Evolutionary conservation across 2,888 invertebrate species (phyloP), one percentile per base, ranked within the genome.

Genomic region (Protodeltote pygarga): DNA sequence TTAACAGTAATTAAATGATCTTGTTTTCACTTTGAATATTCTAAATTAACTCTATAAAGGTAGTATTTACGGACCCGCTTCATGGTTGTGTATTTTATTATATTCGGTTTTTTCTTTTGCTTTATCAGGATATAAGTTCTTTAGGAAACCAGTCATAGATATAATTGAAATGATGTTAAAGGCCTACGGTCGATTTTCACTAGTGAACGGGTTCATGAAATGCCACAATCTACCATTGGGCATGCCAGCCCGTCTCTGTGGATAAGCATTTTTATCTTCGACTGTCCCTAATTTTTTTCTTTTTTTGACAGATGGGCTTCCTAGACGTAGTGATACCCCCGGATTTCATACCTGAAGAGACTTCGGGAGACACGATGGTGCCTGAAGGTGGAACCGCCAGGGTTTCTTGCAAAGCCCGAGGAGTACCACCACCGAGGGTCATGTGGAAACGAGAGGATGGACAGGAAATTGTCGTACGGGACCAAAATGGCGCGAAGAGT

Each of bases 301-400:
- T 29, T 46, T 69, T 34, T 42, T 46, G 65, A 10, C 89, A 96
- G 96, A 94, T 95, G 84, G 96, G 96, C 42, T 94, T 93, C 85
- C 89, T 97, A 68, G 95, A 96, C 67, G 96, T 97, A 44, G 95
- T 96, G 23, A 95, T 97, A 60, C 96, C 97, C 10, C 97, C 97
- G 6, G 96, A 97, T 80, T 96, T 97, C 72, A 93, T 96, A 29
- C 84, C 94, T 9, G 95, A 95, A 70, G 95, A 95, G 75, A 96
- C 96, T 3, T 96, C 96, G 4, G 95, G 96, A 0, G 97, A 97
- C 79, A 94, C 96, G 5, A 95, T 95, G 93, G 95, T 96, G 1
- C 94, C 95, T 3, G 97, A 97, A 89, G 96, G 96, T 11, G 95
- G 95, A 11, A 93, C 92, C 0, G 93, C 93, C 3, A 90, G 93